Base-by-base conservation (phyloP, 2,797 vertebrate species). In the Hydrophis major region DNA sequence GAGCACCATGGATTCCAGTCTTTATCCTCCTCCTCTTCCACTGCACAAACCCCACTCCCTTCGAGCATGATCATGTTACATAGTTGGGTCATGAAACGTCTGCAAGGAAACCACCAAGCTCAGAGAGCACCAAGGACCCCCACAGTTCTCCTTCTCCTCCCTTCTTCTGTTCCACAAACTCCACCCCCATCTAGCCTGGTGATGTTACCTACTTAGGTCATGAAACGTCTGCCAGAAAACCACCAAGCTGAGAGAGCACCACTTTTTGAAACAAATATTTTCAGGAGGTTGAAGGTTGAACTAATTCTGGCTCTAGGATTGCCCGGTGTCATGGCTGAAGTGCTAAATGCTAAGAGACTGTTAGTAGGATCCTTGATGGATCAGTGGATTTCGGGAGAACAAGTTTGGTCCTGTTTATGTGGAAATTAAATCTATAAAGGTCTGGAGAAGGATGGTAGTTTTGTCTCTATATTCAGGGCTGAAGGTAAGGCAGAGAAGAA, bases 381-480 rank as follows among this genome's bases (percentile, higher is more conserved):
- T 28, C 37, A 5, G 25, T 83, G 20, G n/a, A 37, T 27, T n/a
- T 16, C 14, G 25, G 13, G 50, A 22, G 47, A 37, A 18, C 4
- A 3, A 20, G 6, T 42, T 87, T 25, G 66, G 28, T 6, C 14
- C 13, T 27, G 6, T 92, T 42, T 88, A 25, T 11, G 4, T n/a
- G 50, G 18, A 87, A 42, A 18, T 0, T 6, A 7, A 66, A 28
- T 0, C 1, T 20, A 10, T 3, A 20, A 22, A 55, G 2, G n/a
- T 53, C 2, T 6, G 56, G 56, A 74, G 89, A 90, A 74, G 4
- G 6, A 57, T 0, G n/a, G 1, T 87, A 8, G 18, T 66, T 6
- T 2, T 61, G 53, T 3, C 0, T 0, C 92, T 59, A 4, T 27
- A 14, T 8, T 59, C 89, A 61, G 13, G 3, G 22, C 1, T 90